Evolutionary conservation across 1,140 invertebrate genomes (phyloP).

Genomic region (Drosophila burlai): DNA sequence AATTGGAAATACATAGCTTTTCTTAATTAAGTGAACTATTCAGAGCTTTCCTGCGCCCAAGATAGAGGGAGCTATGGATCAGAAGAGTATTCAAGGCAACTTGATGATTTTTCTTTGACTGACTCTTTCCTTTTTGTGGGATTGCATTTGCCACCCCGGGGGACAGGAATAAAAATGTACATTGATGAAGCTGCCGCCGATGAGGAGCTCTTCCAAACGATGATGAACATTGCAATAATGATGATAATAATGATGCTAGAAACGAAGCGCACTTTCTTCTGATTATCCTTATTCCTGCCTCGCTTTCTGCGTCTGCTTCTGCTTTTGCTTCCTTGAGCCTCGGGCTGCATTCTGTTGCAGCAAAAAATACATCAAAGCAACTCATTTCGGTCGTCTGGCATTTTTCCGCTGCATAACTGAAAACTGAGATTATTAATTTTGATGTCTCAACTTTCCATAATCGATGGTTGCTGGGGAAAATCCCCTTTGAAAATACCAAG

Average conservation of each 20-base stretch:
- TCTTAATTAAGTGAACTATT: neutral
- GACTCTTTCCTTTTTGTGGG: constrained; percentile 8
- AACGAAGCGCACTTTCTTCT: constrained; percentile 32
- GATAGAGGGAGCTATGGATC: neutral
- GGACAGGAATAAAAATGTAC: constrained; percentile 66
- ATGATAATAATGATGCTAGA: constrained; percentile 37
- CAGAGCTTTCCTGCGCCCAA: neutral
- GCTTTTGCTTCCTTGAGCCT: constrained; percentile 21
- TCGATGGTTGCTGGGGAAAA: constrained; percentile 59
- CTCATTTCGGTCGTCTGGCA: constrained; percentile 49
- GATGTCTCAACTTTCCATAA: constrained; percentile 74
- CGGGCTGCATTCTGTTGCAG: constrained; percentile 46
- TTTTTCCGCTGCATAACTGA: constrained; percentile 64
- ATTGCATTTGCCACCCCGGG: constrained; percentile 9
- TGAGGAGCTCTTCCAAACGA: constrained; percentile 24
- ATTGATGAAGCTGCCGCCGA: constrained; percentile 49
- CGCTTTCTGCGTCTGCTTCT: constrained; percentile 10
- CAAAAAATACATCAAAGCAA: constrained; percentile 69
- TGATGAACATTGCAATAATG: constrained; percentile 1
- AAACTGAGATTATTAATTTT: constrained; percentile 77
- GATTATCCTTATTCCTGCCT: constrained; percentile 11
- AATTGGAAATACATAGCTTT: neutral
- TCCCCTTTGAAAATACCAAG: constrained; percentile 60
- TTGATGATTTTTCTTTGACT: neutral
- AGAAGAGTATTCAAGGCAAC: constrained; percentile 29